Conservation (phyloP, 2,797 vertebrate species). For the Danio albolineatus region DNA sequence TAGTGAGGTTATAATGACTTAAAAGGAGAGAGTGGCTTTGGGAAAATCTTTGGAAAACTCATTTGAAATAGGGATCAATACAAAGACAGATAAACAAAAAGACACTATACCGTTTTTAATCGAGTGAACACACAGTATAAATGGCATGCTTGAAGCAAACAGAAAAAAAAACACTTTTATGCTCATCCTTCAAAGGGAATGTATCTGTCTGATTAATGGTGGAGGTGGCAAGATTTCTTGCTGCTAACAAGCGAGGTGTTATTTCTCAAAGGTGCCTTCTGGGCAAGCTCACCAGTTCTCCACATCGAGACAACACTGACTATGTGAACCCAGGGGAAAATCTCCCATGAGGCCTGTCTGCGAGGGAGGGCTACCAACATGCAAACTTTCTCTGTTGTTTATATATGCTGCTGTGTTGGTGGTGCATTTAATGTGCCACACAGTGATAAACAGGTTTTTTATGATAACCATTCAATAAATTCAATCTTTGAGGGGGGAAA, state of each 20-base stretch:
- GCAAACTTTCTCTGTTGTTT: conserved; percentile 27
- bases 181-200: conserved; percentile 75
- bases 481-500: conserved; percentile 10
- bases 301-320: conserved; percentile 30
- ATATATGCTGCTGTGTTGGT: conserved; percentile 39
- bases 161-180: conserved; percentile 67
- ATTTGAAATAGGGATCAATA: conserved; percentile 50
- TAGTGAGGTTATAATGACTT: conserved; percentile 48
- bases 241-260: conserved; percentile 78
- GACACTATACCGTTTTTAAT: conserved; percentile 67
- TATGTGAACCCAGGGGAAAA: conserved; percentile 64
- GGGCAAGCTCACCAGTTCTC: conserved; percentile 22
- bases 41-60: conserved; percentile 60
- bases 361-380: conserved; percentile 59
- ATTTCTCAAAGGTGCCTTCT: conserved; percentile 44
- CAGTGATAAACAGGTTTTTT: conserved; percentile 45
- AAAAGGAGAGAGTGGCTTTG: conserved; percentile 49
- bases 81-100: conserved; percentile 53
- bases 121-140: conserved; percentile 64
- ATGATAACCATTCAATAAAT: conserved; percentile 47
- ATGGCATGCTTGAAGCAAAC: conserved; percentile 43
- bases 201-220: conserved; percentile 81
- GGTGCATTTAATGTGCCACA: conserved; percentile 33
- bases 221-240: conserved; percentile 69
- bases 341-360: conserved; percentile 70